These are phyloP conservation scores for Platycercus adscitus DNA, from an alignment of 2,113 vertebrate species.

Conservation along the genomic window DNA sequence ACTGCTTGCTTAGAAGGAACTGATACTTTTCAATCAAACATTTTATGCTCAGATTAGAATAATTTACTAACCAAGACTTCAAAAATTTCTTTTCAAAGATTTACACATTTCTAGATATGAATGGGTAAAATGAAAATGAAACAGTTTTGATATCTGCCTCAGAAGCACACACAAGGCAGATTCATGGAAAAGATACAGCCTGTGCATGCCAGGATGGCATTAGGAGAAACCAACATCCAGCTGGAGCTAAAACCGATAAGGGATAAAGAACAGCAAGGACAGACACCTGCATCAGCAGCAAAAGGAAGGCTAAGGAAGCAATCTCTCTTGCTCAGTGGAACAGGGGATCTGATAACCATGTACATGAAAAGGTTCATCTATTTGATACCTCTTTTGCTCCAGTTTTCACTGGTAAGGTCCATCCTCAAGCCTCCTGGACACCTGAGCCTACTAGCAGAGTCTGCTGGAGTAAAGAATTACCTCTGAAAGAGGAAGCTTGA, in stretches of 20 bases:
- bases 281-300: neutral
- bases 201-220: neutral
- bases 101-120: neutral
- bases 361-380: neutral
- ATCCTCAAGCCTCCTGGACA: neutral
- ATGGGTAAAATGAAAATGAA: neutral
- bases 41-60: neutral
- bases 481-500: neutral
- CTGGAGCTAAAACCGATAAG: neutral
- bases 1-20: neutral
- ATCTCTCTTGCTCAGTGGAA: neutral
- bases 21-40: neutral
- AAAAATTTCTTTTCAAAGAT: neutral
- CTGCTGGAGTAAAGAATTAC: neutral
- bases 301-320: neutral
- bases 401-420: neutral
- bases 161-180: neutral
- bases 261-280: neutral
- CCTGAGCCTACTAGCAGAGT: neutral
- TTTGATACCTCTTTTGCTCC: rapidly evolving
- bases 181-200: neutral
- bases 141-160: neutral
- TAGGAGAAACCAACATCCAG: neutral
- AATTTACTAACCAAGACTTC: neutral
- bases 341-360: neutral